Percentiles rank a stretch among this genome's conserved stretches.
These are phyloP conservation scores for Aethina tumida DNA, from an alignment of 1,140 invertebrate species.

Conservation along the genomic window DNA sequence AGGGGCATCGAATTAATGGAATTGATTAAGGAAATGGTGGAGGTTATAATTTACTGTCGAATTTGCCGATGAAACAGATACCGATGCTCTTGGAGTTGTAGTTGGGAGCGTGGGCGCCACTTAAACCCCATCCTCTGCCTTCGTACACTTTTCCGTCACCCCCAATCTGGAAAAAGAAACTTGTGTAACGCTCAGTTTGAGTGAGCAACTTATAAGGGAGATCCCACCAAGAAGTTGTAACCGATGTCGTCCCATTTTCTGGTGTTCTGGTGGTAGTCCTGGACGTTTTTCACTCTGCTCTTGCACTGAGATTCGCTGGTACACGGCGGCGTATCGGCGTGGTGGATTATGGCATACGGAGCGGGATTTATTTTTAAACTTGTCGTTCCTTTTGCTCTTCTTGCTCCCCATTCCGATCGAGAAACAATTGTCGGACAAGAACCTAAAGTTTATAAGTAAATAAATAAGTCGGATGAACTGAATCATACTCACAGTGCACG, in stretches of 20 bases:
- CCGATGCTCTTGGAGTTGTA: slow-evolving; percentile 53
- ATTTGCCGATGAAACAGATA: slow-evolving; percentile 52
- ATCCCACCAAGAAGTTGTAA: slow-evolving; percentile 41
- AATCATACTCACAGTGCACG: no score
- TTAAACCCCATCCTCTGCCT: slow-evolving; percentile 50
- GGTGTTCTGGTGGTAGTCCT: slow-evolving; percentile 36
- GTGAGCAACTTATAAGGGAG: no score
- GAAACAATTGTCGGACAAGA: slow-evolving; percentile 13
- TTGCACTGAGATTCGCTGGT: slow-evolving; percentile 34
- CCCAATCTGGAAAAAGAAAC: no score
- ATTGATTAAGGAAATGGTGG: no score
- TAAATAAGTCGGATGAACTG: no score
- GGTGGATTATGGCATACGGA: slow-evolving; percentile 20
- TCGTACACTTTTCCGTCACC: slow-evolving; percentile 42
- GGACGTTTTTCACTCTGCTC: slow-evolving; percentile 35
- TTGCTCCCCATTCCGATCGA: slow-evolving; percentile 13
- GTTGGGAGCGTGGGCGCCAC: slow-evolving; percentile 51
- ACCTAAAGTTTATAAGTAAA: no score
- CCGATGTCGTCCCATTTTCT: slow-evolving; percentile 40
- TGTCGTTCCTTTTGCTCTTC: slow-evolving; percentile 6
- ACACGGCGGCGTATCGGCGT: slow-evolving; percentile 39
- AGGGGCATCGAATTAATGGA: no score
- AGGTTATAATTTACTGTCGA: slow-evolving; percentile 34
- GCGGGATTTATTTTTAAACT: slow-evolving; percentile 9
- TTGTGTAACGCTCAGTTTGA: no score